Evolutionary conservation across 2,113 vertebrate species (phyloP).

Genomic region (Pituophis catenifer): DNA sequence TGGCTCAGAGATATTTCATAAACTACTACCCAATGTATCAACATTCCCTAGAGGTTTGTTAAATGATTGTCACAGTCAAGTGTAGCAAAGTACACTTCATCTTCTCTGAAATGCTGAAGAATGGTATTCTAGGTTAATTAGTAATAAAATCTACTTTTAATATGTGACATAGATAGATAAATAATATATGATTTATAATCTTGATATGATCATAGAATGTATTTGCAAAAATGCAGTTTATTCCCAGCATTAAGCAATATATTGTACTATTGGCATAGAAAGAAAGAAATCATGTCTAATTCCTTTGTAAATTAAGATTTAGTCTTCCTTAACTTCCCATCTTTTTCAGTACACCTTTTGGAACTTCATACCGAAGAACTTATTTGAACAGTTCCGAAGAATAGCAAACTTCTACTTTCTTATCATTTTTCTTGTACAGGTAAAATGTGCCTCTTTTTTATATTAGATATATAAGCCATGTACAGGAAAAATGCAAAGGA

Average conservation of each 20-base stretch:
- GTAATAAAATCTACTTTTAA: neutral
- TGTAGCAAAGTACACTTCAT: neutral
- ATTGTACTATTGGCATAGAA: neutral
- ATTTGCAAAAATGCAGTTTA: neutral
- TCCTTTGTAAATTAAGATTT: neutral
- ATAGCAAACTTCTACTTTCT: conserved; percentile 99
- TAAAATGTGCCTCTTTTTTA: conserved; percentile 59
- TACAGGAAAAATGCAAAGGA: neutral
- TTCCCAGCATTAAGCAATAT: neutral
- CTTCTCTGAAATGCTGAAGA: neutral
- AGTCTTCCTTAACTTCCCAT: neutral
- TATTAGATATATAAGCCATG: neutral
- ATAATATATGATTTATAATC: neutral
- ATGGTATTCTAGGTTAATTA: neutral
- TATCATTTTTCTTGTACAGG: conserved; percentile 99
- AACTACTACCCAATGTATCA: neutral
- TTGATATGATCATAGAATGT: neutral
- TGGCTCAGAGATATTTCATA: neutral
- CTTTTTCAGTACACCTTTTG: conserved; percentile 90
- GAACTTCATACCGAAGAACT: conserved; percentile 98
- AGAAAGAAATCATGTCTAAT: neutral
- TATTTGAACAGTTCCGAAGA: conserved; percentile 98
- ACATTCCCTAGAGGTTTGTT: neutral
- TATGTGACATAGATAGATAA: neutral
- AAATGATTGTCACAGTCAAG: neutral